These are phyloP conservation scores for Nasonia oneida DNA, from an alignment of 2,888 invertebrate species.

Conservation along the genomic window DNA sequence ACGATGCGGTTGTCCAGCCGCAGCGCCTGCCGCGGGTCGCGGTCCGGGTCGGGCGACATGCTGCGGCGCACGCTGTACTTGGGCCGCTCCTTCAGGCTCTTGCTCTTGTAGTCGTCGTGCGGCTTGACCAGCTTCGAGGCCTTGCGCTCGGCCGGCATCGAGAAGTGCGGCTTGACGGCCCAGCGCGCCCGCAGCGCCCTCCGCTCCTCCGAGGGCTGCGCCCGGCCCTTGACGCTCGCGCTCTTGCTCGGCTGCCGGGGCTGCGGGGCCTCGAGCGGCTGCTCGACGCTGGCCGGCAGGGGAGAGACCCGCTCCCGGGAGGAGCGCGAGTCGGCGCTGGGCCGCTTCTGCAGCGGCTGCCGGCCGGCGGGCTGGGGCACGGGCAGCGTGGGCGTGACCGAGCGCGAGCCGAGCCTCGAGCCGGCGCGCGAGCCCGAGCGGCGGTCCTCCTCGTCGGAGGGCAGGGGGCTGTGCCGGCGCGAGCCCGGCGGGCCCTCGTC, in stretches of 20 bases:
- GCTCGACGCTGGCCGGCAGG: conserved; percentile 56
- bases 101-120: conserved; percentile 73
- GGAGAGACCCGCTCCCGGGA: conserved; percentile 11
- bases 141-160: conserved; percentile 74
- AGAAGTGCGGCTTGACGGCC: conserved; percentile 76
- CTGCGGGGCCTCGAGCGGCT: conserved; percentile 1
- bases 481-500: conserved; percentile 65
- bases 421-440: conserved; percentile 59
- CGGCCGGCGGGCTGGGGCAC: conserved; percentile 71
- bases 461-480: conserved; percentile 45
- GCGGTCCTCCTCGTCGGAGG: conserved; percentile 50
- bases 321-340: conserved; percentile 58
- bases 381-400: conserved; percentile 72
- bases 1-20: conserved; percentile 73
- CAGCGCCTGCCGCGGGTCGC: conserved; percentile 71
- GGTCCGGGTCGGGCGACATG: conserved; percentile 76
- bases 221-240: conserved; percentile 65
- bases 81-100: conserved; percentile 75
- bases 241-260: conserved; percentile 63
- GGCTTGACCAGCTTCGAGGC: conserved; percentile 70
- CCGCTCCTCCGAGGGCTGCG: conserved; percentile 58
- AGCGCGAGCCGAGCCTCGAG: conserved; percentile 67
- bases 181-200: conserved; percentile 71
- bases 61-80: conserved; percentile 76
- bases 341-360: conserved; percentile 71